phyloP scores from a whole-genome alignment of 2,888 invertebrate species.

The Trilocha varians region DNA sequence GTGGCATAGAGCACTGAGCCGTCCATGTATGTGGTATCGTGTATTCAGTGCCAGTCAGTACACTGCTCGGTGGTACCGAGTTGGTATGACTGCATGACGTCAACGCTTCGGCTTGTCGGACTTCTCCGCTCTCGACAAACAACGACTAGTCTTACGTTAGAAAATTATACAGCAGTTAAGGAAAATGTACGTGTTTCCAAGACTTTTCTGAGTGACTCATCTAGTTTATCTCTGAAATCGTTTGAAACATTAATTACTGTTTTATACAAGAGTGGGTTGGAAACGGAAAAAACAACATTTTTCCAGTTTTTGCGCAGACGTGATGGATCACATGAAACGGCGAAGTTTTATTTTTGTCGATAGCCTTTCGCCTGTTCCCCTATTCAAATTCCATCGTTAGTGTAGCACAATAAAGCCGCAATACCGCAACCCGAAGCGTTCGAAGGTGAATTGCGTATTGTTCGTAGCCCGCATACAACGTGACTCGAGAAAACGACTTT shows the following conservation, averaged over 20 bases:
- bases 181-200: constrained; percentile 27
- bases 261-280: too few relatives aligned
- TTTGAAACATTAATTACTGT: neutral
- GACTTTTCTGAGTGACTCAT: neutral
- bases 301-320: neutral
- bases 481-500: constrained; percentile 65
- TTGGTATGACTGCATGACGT: constrained; percentile 65
- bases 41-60: constrained; percentile 20
- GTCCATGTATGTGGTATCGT: constrained; percentile 32
- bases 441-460: constrained; percentile 74
- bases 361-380: constrained; percentile 48
- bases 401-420: constrained; percentile 71
- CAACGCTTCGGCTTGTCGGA: constrained; percentile 68
- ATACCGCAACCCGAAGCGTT: constrained; percentile 70
- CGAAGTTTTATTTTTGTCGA: constrained; percentile 41
- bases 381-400: constrained; percentile 61
- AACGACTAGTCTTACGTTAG: constrained; percentile 51
- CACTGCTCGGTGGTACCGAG: constrained; percentile 39
- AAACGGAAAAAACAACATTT: too few relatives aligned
- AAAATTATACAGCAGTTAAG: constrained; percentile 49
- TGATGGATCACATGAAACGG: neutral
- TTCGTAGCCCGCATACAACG: constrained; percentile 63
- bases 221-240: neutral
- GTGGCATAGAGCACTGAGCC: constrained; percentile 18
- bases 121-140: constrained; percentile 67